Base-by-base conservation (phyloP, 2,888 invertebrate genomes). In the Linnaemya tessellans region DNA sequence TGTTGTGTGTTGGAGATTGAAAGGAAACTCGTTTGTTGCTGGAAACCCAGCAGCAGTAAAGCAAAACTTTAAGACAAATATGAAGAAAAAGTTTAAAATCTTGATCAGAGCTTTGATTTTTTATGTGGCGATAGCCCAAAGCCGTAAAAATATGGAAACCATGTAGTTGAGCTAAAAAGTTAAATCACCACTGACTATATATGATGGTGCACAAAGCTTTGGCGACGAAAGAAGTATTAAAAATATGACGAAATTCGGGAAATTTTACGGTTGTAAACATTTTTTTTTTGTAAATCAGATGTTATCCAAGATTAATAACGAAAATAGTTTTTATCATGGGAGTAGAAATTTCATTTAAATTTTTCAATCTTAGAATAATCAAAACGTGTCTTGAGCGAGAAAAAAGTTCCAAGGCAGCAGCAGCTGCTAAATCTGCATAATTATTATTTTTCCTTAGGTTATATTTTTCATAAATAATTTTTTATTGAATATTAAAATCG, bases 21-120 rank as follows among this genome's bases (percentile, higher is more conserved):
- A 56, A 65, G n/a, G n/a, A 80, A 80, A 84, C 80, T 51, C 30
- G 71, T 80, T 80, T 77, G 51, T 74, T 74, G 18, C 35, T 54
- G 60, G 70, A 79, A 35, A 51, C 51, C 62, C 25, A 41, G 1
- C 18, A 15, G 15, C 38, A 70, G 41, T 22, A 20, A 67, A 67
- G 65, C 11, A n/a, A 54, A 71, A 74, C 41, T 13, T 41, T 13
- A 11, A 67, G n/a, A 35, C 7, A 54, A 75, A 80, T 35, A 64
- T 64, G 58, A 22, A 30, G n/a, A 73, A 68, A 58, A 38, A 51
- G 18, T 75, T 80, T 71, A 77, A 46, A 71, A 60, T 77, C 64
- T 74, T 54, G 68, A 46, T 62, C 74, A 64, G 35, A 54, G 64
- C 18, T 58, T 64, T 65, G 51, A 60, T 71, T 81, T 65, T 79